phyloP scores from a whole-genome alignment of 2,888 invertebrate genomes.

The Xylocampa areola region DNA sequence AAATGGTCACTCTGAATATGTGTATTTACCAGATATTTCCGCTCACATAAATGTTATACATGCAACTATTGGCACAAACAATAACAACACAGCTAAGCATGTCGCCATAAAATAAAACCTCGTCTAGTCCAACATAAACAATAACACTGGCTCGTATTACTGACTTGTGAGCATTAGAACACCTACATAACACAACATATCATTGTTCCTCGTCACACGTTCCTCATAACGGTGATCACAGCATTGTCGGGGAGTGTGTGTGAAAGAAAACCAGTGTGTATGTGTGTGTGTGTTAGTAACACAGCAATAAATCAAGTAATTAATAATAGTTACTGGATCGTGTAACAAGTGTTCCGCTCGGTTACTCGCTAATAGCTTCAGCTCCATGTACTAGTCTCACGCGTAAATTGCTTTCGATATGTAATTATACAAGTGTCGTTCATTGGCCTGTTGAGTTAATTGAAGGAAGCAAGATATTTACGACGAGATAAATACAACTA shows the following conservation, averaged over 20 bases:
- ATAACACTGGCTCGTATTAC: conserved; percentile 3
- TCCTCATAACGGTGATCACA: not conserved
- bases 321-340: conserved; percentile 44
- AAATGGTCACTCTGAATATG: too few species aligned
- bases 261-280: not conserved
- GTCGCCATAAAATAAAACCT: not conserved
- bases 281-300: too few species aligned
- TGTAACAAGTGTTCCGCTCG: conserved; percentile 41
- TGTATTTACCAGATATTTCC: not conserved
- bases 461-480: too few species aligned
- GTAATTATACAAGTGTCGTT: not conserved
- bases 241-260: conserved; percentile 1
- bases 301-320: conserved; percentile 57
- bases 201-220: conserved; percentile 1
- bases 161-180: not conserved
- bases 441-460: not conserved
- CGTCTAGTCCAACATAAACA: conserved; percentile 3
- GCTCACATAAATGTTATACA: not conserved
- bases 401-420: not conserved
- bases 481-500: too few species aligned
- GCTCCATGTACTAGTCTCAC: conserved; percentile 2
- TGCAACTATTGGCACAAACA: not conserved
- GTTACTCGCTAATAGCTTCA: conserved; percentile 40
- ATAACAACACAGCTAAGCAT: not conserved
- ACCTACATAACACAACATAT: not conserved